Percentiles rank a stretch among this genome's conserved stretches.
These are phyloP conservation scores for Candoia aspera DNA, from an alignment of 2,113 vertebrate genomes.

Conservation along the genomic window DNA sequence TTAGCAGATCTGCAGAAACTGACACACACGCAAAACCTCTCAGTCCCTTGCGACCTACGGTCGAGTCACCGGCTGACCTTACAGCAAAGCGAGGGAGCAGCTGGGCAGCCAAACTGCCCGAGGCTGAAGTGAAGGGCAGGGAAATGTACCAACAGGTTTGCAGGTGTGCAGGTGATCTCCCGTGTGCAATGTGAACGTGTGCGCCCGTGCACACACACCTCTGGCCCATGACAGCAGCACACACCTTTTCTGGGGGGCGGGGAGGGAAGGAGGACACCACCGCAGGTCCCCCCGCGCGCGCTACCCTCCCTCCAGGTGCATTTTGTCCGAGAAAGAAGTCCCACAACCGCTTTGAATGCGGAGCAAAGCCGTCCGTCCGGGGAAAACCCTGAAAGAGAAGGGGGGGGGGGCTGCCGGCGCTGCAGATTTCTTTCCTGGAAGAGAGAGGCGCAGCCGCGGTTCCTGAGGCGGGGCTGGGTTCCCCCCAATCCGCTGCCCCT, in stretches of 20 bases:
- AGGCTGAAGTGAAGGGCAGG: background rate
- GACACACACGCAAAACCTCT: background rate
- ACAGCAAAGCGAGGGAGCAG: background rate
- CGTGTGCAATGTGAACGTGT: background rate
- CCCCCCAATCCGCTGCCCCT: no score
- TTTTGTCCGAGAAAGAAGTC: background rate
- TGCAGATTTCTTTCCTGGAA: no score
- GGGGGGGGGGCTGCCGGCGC: background rate
- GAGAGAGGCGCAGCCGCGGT: no score
- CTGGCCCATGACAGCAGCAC: background rate
- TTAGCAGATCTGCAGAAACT: no score
- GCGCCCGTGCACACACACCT: background rate
- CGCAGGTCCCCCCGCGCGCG: background rate
- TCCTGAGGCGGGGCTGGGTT: no score
- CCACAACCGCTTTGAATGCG: background rate
- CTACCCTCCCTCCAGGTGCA: background rate
- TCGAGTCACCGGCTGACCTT: background rate
- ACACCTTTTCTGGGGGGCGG: background rate
- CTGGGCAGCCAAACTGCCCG: no score
- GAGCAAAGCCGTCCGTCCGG: background rate
- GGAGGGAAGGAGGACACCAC: rapidly evolving
- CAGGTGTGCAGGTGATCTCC: background rate
- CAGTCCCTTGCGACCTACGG: background rate
- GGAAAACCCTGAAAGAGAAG: background rate
- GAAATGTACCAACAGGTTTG: background rate